phyloP scores from a whole-genome alignment of 2,888 invertebrate species.

The Plagodis dolabraria region DNA sequence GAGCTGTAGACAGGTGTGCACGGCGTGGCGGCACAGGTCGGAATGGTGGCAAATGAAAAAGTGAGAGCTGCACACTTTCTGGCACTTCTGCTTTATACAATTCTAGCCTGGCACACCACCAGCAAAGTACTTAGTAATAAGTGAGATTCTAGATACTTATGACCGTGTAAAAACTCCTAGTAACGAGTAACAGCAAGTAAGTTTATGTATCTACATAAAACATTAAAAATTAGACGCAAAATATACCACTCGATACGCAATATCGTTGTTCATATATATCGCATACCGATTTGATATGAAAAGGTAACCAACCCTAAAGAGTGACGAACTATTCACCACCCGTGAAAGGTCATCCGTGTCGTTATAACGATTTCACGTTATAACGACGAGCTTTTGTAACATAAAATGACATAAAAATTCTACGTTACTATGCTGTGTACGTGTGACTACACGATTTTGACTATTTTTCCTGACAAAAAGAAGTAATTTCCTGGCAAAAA shows the following conservation, averaged over 20 bases:
- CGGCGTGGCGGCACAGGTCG: too few species aligned
- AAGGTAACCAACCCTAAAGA: slow-evolving; percentile 42
- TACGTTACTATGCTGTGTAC: not conserved
- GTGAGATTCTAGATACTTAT: too few species aligned
- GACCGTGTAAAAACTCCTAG: not conserved
- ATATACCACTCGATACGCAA: slow-evolving; percentile 32
- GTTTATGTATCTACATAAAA: not conserved
- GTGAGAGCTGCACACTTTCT: too few species aligned
- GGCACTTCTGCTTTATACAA: too few species aligned
- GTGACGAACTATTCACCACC: slow-evolving; percentile 41
- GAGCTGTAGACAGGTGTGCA: too few species aligned
- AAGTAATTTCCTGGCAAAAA: too few species aligned
- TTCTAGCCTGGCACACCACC: too few species aligned
- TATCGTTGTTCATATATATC: slow-evolving; percentile 32
- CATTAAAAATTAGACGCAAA: slow-evolving; percentile 1
- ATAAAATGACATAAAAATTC: not conserved
- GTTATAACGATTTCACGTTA: slow-evolving; percentile 13
- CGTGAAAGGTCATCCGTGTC: slow-evolving; percentile 17
- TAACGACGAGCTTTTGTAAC: slow-evolving; percentile 1
- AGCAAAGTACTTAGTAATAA: too few species aligned
- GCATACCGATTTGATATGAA: slow-evolving; percentile 56
- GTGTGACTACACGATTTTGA: too few species aligned
- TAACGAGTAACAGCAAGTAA: not conserved
- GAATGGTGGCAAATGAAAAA: too few species aligned
- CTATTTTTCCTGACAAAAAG: too few species aligned